Evolutionary conservation across 2,888 invertebrate genomes (phyloP), one percentile per base, ranked within the genome.

Genomic region (Empis livida): DNA sequence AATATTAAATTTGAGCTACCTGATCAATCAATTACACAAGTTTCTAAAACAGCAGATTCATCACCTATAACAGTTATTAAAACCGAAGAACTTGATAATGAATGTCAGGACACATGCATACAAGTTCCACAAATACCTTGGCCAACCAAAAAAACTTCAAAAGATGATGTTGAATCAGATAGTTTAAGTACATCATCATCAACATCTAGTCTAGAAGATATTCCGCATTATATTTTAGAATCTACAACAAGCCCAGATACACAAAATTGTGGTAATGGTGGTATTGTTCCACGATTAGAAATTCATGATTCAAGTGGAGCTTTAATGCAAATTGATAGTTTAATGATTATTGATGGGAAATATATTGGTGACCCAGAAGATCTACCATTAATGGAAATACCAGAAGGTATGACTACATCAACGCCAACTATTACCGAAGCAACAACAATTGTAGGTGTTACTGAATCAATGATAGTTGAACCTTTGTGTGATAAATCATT

Each of bases 271-370:
- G 45, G 40, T 17, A 48, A 49, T 0, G 54, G 54, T 1, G 54
- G 54, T 59, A 57, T 39, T 63, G 62, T 47, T 61, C 62, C 49
- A 1, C 72, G 83, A 45, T 67, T 86, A 1, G 84, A 85, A 64
- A 78, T 86, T 10, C 83, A 83, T 60, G 79, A 83, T 54, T 82
- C 77, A 44, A 78, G 78, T 37, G 84, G 82, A 0, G 79, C 81
- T 52, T 63, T 82, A 10, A 73, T 82, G 63, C 75, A 78, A 57
- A 65, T 77, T 43, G 78, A 79, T 56, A 78, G 78, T 54, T 61
- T 78, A 2, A 76, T 73, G 71, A 69, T 78, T 37, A 65, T 76
- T 15, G 65, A 69, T 56, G 67, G 69, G 2, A 62, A 67, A 55
- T 66, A 70, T 49, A 65, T 69, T 37, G 70, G 70, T 10, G 71